These are phyloP conservation scores for Forbesichthys agassizii DNA, from an alignment of 2,113 vertebrate species.

Conservation along the genomic window DNA sequence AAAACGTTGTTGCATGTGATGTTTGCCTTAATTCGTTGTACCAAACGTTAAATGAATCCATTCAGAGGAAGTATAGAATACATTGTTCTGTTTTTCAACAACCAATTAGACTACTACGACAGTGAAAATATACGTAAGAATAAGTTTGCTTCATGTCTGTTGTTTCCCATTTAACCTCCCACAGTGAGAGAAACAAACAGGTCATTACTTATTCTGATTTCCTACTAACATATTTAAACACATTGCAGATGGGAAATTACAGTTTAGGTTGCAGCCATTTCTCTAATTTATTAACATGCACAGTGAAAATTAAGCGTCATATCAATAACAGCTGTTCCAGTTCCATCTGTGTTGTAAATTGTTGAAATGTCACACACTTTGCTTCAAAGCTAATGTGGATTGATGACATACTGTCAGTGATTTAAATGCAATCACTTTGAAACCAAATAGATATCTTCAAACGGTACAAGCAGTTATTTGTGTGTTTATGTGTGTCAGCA, in stretches of 20 bases:
- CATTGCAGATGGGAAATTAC: conserved; percentile 34
- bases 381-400: no score
- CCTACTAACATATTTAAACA: conserved; percentile 29
- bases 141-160: conserved; percentile 32
- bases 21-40: no score
- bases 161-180: conserved; percentile 41
- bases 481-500: no score
- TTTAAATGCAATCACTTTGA: no score
- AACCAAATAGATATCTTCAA: no score
- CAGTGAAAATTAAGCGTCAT: not conserved
- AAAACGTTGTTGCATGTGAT: no score
- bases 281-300: conserved; percentile 3
- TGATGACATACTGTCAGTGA: not conserved
- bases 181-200: conserved; percentile 54
- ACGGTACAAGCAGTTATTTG: no score
- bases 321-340: not conserved
- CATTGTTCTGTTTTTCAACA: no score
- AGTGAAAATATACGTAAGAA: no score
- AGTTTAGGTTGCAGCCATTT: conserved; percentile 36
- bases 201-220: conserved; percentile 46
- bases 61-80: no score
- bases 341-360: not conserved
- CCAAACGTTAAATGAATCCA: no score
- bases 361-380: not conserved
- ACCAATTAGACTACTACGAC: no score